Base-by-base conservation (phyloP, 1,140 invertebrate species). In the Lutraria rhynchaena region DNA sequence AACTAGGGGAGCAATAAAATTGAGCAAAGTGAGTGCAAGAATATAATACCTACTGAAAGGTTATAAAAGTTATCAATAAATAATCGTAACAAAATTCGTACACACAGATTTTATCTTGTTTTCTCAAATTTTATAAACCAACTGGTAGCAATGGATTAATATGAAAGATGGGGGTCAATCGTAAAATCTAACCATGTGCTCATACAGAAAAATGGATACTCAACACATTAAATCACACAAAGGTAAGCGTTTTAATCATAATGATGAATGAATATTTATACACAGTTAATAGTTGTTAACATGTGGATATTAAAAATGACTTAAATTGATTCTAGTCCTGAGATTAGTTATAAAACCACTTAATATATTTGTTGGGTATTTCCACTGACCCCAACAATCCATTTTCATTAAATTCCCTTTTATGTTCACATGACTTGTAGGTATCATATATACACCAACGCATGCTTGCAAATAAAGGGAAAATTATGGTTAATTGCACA, bases 171-270 rank as follows among this genome's bases (percentile, higher is more conserved):
- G 61, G 31, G 61, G 19, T 44, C 2, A 65, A 44, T n/a, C n/a
- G 11, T 65, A 41, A 74, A 74, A 70, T 35, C 13, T 71, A 33
- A 57, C 71, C 71, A 74, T 74, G 71, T 74, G 71, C 71, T 74
- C 51, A 19, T 33, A 44, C 11, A 24, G 17, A 33, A 44, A 19
- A 3, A 29, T n/a, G 35, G 41, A 73, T 57, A 22, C 55, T 73
- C 31, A 31, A 73, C 29, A 15, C 7, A 24, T 58, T 9, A n/a
- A 11, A 13, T 24, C 11, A 17, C 13, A 58, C 9, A 24, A 58
- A 24, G 17, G 13, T 9, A 58, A 24, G 11, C 19, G 19, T 49
- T 49, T 49, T 11, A 11, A 9, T 60, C 13, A 29, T 58, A 3
- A 31, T 29, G 17, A 7, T 17, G 17, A 31, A 29, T 22, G 33